Conservation (phyloP, 2,888 invertebrate species). For the Drosophila greeni region DNA sequence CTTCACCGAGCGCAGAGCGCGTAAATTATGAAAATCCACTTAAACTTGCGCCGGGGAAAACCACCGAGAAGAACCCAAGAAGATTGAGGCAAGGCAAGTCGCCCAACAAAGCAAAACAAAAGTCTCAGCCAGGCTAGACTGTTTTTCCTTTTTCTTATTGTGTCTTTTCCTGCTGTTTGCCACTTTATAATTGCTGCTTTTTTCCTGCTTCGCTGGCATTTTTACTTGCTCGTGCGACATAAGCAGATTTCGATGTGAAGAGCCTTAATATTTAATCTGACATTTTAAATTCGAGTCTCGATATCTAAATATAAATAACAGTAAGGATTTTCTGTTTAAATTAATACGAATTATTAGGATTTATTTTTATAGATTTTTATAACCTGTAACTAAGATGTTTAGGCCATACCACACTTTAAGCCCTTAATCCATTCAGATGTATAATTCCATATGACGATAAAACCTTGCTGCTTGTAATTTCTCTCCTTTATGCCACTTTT, state of each 20-base stretch:
- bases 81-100: slow-evolving; percentile 5
- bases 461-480: neutral
- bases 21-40: slow-evolving; percentile 74
- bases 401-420: too few relatives aligned
- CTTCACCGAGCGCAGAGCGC: slow-evolving; percentile 53
- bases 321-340: neutral
- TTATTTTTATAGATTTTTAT: neutral
- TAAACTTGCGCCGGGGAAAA: slow-evolving; percentile 59
- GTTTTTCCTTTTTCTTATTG: slow-evolving; percentile 18
- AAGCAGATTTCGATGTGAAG: slow-evolving; percentile 13
- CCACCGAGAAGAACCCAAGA: slow-evolving; percentile 4
- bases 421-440: neutral
- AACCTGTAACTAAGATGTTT: too few relatives aligned
- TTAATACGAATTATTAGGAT: neutral
- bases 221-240: slow-evolving; percentile 34
- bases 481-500: neutral
- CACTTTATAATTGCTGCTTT: slow-evolving; percentile 29
- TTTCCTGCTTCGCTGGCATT: slow-evolving; percentile 42
- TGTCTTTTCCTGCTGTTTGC: slow-evolving; percentile 12
- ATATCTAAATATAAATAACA: too few relatives aligned
- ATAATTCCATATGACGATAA: neutral
- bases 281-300: slow-evolving; percentile 7
- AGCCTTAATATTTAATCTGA: slow-evolving; percentile 2
- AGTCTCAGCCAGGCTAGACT: slow-evolving; percentile 49
- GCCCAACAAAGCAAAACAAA: slow-evolving; percentile 68